Evolutionary conservation across 35 echinoderm and acorn worm genomes (phyloP).

Genomic region (Antedon bifida): DNA sequence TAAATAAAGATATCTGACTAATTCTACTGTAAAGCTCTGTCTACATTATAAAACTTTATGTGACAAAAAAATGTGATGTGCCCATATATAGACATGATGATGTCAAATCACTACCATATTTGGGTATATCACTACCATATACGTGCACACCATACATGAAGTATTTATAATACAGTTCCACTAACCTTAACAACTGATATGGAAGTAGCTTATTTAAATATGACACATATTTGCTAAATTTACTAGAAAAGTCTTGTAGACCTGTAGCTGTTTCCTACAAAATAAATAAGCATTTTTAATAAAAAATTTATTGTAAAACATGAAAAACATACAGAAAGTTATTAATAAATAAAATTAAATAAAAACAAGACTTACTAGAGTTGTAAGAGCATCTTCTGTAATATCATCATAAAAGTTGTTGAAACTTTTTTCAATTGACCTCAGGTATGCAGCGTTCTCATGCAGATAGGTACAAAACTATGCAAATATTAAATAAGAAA

Average conservation of each 20-base stretch:
- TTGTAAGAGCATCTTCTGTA: conserved; percentile 79
- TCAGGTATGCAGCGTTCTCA: conserved; percentile 85
- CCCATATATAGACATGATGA: too few relatives aligned
- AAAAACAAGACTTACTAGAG: conserved; percentile 90
- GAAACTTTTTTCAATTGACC: conserved; percentile 69
- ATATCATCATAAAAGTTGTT: conserved; percentile 66
- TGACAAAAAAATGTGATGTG: too few relatives aligned
- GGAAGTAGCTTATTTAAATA: conserved; percentile 86
- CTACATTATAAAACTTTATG: too few relatives aligned
- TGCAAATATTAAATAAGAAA: not conserved
- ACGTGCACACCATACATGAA: not conserved
- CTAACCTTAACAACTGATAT: conserved; percentile 91
- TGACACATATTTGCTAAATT: conserved; percentile 86
- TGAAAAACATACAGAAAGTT: too few relatives aligned
- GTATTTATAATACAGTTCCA: not conserved
- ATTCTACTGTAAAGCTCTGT: too few relatives aligned
- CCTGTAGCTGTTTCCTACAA: conserved; percentile 87
- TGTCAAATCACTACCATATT: too few relatives aligned
- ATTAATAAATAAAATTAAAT: too few relatives aligned
- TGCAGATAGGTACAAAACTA: conserved; percentile 73
- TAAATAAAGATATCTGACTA: not conserved
- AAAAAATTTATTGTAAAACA: too few relatives aligned
- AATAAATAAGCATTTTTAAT: not conserved
- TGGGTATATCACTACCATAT: too few relatives aligned
- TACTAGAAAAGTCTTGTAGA: conserved; percentile 75